These are phyloP conservation scores for Cantharis rustica DNA, from an alignment of 2,888 invertebrate genomes.

Conservation along the genomic window DNA sequence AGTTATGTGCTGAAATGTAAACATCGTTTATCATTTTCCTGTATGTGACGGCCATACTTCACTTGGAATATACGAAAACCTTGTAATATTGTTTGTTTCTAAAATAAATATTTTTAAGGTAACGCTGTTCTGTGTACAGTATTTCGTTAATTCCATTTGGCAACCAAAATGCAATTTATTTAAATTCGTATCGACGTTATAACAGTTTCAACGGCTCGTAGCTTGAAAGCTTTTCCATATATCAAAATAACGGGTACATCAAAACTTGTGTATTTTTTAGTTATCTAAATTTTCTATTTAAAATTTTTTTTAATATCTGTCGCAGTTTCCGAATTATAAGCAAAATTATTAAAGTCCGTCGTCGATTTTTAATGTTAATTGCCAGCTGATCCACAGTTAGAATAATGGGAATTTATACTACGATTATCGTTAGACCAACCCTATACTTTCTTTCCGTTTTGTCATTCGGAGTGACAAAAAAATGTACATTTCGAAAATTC, in stretches of 20 bases:
- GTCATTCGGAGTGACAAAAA: not conserved
- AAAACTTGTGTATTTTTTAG: not conserved
- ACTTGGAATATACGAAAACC: not conserved
- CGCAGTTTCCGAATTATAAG: not conserved
- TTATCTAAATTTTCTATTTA: not conserved
- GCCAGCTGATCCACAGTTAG: not conserved
- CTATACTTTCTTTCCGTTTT: not conserved
- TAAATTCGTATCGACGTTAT: not conserved
- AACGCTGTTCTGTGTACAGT: not conserved
- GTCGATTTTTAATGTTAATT: too few relatives aligned
- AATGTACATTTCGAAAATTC: constrained; percentile 16
- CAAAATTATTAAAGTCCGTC: not conserved
- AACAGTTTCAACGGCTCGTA: not conserved
- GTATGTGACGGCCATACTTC: not conserved
- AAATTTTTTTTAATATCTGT: not conserved
- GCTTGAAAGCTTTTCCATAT: not conserved
- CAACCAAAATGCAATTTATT: not conserved
- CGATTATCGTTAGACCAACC: not conserved
- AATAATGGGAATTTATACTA: not conserved
- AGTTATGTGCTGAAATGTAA: not conserved
- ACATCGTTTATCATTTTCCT: not conserved
- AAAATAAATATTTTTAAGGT: not conserved
- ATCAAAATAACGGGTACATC: not conserved
- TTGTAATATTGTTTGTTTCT: not conserved
- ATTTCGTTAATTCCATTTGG: not conserved